phyloP scores from a whole-genome alignment of 1,140 invertebrate species.

The Aphidius ervi region DNA sequence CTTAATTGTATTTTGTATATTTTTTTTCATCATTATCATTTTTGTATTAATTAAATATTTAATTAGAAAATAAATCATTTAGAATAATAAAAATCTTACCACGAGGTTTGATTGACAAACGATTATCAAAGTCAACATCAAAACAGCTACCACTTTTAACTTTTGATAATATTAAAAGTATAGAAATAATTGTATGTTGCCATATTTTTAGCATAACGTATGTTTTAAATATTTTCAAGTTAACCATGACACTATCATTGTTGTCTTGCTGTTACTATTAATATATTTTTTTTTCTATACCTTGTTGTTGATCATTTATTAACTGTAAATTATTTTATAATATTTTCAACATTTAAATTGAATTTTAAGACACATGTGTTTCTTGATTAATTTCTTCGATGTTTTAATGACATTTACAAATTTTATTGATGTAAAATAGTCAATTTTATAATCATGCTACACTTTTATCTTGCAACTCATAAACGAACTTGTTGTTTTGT shows the following conservation, averaged over 20 bases:
- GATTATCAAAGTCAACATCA: constrained; percentile 41
- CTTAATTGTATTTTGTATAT: neutral
- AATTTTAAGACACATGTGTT: too few species aligned
- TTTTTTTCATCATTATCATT: neutral
- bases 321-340: too few species aligned
- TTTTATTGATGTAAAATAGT: too few species aligned
- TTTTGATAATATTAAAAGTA: neutral
- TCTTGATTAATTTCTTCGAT: too few species aligned
- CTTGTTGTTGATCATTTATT: too few species aligned
- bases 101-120: constrained; percentile 36
- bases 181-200: neutral
- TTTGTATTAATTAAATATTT: neutral
- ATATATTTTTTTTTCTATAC: too few species aligned
- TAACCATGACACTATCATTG: constrained; percentile 19
- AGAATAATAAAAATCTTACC: constrained; percentile 33
- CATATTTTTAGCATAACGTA: neutral
- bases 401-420: too few species aligned
- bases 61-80: neutral
- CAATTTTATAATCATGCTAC: too few species aligned
- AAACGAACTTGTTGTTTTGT: too few species aligned
- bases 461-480: too few species aligned
- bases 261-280: neutral
- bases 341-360: too few species aligned
- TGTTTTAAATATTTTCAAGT: constrained; percentile 4
- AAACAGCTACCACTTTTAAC: constrained; percentile 2